phyloP scores from a whole-genome alignment of 2,888 invertebrate genomes.

The Cancer borealis region DNA sequence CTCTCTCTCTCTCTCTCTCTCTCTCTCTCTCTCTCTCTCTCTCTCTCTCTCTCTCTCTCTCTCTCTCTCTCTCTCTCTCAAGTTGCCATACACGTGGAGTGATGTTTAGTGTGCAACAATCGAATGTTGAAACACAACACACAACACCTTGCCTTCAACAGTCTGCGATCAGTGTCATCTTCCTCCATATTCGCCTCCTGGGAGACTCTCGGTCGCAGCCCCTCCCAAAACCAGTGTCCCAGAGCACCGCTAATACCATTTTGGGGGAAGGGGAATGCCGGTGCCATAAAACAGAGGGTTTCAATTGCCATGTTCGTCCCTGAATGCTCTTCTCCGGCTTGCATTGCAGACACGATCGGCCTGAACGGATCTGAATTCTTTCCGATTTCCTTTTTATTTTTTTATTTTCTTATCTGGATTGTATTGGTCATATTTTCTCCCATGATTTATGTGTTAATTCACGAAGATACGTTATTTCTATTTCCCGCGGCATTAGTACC shows the following conservation, averaged over 20 bases:
- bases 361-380: background rate
- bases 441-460: too few species aligned
- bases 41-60: conserved; percentile 1
- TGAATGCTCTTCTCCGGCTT: background rate
- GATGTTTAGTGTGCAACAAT: background rate
- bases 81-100: background rate
- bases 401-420: background rate
- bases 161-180: background rate
- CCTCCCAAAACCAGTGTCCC: background rate
- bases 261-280: background rate
- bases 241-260: background rate
- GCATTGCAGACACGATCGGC: background rate
- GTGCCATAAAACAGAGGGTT: background rate
- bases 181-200: background rate
- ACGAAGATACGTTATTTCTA: background rate
- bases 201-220: background rate
- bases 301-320: background rate
- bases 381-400: background rate
- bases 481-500: background rate
- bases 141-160: background rate
- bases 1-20: background rate
- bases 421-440: too few species aligned
- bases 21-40: background rate
- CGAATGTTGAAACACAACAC: background rate
- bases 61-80: background rate